These are phyloP conservation scores for Indri indri DNA, from an alignment of 2,113 vertebrate genomes.

Conservation along the genomic window DNA sequence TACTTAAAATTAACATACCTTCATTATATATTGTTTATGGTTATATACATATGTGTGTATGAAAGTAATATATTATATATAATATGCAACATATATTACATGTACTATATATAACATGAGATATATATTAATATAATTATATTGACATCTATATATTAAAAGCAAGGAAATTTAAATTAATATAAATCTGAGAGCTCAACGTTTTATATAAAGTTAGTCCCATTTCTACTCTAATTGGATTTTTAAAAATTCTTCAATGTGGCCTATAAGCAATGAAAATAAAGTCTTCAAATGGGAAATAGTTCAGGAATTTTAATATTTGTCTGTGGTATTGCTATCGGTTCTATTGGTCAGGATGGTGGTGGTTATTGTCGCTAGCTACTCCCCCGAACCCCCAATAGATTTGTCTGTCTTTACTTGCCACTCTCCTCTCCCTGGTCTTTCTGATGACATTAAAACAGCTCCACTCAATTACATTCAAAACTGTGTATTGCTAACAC, in stretches of 20 bases:
- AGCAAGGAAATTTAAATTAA: background rate
- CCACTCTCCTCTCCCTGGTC: too few relatives aligned
- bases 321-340: background rate
- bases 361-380: background rate
- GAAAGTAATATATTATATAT: background rate
- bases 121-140: background rate
- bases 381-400: background rate
- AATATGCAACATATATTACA: background rate
- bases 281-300: background rate
- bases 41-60: background rate
- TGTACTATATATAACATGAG: background rate
- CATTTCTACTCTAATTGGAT: background rate
- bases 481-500: background rate
- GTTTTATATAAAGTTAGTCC: background rate
- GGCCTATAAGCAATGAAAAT: background rate
- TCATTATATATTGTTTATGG: background rate
- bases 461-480: background rate
- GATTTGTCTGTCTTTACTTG: background rate
- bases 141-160: background rate
- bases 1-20: background rate
- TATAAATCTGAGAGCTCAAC: background rate
- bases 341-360: background rate
- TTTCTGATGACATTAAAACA: background rate
- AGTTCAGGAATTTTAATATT: background rate
- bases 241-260: background rate